Evolutionary conservation across 2,888 invertebrate genomes (phyloP), one percentile per base, ranked within the genome.

Genomic region (Drosophila quasianomalipes): DNA sequence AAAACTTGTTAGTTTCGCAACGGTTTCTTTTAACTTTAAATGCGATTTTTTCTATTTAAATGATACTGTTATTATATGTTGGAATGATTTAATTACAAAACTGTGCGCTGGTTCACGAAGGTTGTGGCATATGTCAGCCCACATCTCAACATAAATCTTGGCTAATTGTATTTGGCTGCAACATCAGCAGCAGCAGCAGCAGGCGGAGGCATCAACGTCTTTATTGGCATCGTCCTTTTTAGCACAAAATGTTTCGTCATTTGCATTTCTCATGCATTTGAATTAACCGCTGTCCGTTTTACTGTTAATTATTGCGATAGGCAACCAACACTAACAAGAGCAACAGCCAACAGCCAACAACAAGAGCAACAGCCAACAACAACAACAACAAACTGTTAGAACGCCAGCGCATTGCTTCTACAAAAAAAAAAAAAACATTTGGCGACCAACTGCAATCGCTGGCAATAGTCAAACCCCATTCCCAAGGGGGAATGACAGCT

Each of bases 401-500:
- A 70, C 77, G 76, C 80, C 79, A 75, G 70, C 70, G 76, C 81
- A 64, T 54, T 76, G 37, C 55, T 33, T 35, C 73, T 47, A 47
- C n/a, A n/a, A n/a, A n/a, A n/a, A n/a, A n/a, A n/a, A 47, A 47
- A 47, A 51, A 59, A 58, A 65, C 72, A 73, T 73, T 72, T 64
- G 65, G 68, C 37, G 57, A 63, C 69, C 68, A 67, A 74, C 60
- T 59, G 75, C 75, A 63, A 63, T 74, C 64, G 70, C 66, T 64
- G 59, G 65, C 79, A 74, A 79, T 75, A 76, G 79, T 73, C 76
- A 73, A 74, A 70, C 81, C 71, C 70, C 69, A 76, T 87, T 85
- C 88, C 78, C 74, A 90, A 89, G 90, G 79, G 85, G 85, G 87
- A 90, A 88, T 90, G 87, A 88, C 87, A 88, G 87, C 87, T 88